Conservation (phyloP, 2,888 invertebrate genomes). For the Hololepta plana region DNA sequence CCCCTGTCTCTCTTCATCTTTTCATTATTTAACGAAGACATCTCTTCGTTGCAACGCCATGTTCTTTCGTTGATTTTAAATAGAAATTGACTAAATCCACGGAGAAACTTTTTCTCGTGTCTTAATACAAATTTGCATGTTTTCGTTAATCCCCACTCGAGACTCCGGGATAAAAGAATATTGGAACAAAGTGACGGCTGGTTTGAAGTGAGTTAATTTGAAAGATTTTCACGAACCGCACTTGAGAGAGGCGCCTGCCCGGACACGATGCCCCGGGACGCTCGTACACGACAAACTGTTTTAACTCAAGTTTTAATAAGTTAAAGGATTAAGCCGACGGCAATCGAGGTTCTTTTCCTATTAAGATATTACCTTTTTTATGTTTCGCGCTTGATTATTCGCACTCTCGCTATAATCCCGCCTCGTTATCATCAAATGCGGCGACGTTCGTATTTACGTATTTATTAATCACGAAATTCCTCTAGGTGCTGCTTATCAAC, state of each 20-base stretch:
- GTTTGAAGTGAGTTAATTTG: constrained; percentile 23
- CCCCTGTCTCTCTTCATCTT: too few species aligned
- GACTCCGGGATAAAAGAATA: constrained; percentile 20
- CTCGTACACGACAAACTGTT: constrained; percentile 24
- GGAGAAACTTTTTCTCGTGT: constrained; percentile 22
- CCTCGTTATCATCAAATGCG: constrained; percentile 3
- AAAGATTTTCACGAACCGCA: constrained; percentile 21
- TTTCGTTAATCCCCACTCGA: constrained; percentile 24
- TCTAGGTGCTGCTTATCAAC: constrained; percentile 57
- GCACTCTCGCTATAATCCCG: too few species aligned
- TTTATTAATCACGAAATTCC: too few species aligned
- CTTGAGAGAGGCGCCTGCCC: constrained; percentile 17
- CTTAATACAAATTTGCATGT: constrained; percentile 28
- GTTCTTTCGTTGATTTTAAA: constrained; percentile 12
- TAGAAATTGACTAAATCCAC: constrained; percentile 10
- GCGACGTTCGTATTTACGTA: constrained; percentile 3
- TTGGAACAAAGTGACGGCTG: constrained; percentile 11
- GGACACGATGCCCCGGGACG: constrained; percentile 17
- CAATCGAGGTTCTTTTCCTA: too few species aligned
- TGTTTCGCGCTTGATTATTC: too few species aligned
- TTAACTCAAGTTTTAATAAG: constrained; percentile 28
- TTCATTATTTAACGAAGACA: too few species aligned
- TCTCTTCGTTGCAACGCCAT: too few species aligned
- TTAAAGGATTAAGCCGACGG: constrained; percentile 26
- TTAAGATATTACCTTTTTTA: constrained; percentile 19